Evolutionary conservation across 2,888 invertebrate genomes (phyloP).

Genomic region (Cacoxenus indagator): DNA sequence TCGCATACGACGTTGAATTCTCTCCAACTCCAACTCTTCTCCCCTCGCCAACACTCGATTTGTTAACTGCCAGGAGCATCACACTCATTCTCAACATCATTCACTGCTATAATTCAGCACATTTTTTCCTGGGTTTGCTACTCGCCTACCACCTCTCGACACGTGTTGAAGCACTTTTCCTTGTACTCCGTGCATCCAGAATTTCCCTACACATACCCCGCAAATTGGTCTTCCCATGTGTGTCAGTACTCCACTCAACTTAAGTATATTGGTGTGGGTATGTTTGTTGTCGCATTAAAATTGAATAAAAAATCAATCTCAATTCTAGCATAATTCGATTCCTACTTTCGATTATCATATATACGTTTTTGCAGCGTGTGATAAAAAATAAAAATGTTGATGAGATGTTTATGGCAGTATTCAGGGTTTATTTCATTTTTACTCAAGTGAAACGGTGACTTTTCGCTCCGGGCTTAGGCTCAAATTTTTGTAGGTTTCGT

Average conservation of each 20-base stretch:
- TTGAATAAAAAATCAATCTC: slow-evolving; percentile 70
- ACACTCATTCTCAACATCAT: slow-evolving; percentile 29
- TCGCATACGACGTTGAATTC: not conserved
- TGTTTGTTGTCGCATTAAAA: slow-evolving; percentile 68
- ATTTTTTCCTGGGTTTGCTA: not conserved
- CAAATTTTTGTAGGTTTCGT: not conserved
- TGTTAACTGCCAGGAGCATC: slow-evolving; percentile 41
- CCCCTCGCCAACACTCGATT: slow-evolving; percentile 2
- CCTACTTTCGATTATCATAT: slow-evolving; percentile 61
- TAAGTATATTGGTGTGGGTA: slow-evolving; percentile 27
- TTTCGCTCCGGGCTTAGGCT: slow-evolving; percentile 6
- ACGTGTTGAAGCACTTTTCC: slow-evolving; percentile 2
- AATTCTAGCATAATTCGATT: slow-evolving; percentile 69
- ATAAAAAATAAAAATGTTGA: slow-evolving; percentile 7
- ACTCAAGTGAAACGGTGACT: slow-evolving; percentile 11
- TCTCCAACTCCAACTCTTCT: not conserved
- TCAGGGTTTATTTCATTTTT: slow-evolving; percentile 4
- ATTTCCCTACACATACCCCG: slow-evolving; percentile 38
- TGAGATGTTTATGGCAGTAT: slow-evolving; percentile 7
- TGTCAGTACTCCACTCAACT: slow-evolving; percentile 17
- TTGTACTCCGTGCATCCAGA: slow-evolving; percentile 6
- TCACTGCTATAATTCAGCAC: slow-evolving; percentile 28
- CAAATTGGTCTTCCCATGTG: slow-evolving; percentile 27
- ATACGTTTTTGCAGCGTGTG: slow-evolving; percentile 9
- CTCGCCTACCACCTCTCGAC: slow-evolving; percentile 5